A percentile compares a stretch with the other conserved stretches of the same genome.
phyloP scores from a whole-genome alignment of 2,113 vertebrate genomes.

The Dipodomys stephensi region DNA sequence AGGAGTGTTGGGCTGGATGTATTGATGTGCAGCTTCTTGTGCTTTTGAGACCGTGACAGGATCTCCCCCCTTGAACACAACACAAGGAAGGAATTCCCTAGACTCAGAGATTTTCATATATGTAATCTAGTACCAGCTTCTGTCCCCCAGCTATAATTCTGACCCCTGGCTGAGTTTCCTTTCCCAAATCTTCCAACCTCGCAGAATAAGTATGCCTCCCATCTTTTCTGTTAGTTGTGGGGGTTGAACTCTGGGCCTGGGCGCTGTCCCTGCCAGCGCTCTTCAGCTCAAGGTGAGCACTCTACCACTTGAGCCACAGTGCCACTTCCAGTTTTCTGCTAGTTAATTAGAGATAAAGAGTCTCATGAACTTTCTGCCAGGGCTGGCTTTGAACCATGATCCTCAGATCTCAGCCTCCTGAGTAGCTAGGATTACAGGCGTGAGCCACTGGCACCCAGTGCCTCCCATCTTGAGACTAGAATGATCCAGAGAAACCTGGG shows the following conservation, averaged over 20 bases:
- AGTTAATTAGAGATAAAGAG: no score
- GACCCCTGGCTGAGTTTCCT: not conserved
- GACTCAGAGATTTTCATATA: not conserved
- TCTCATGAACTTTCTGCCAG: no score
- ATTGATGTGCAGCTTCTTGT: not conserved
- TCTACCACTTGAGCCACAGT: no score
- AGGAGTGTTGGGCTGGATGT: not conserved
- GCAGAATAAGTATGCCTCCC: not conserved
- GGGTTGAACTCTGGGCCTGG: no score
- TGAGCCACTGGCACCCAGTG: no score
- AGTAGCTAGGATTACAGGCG: no score
- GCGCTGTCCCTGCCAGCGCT: no score
- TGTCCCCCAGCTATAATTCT: not conserved
- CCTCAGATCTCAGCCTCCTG: no score
- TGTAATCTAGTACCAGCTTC: not conserved
- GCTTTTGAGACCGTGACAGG: not conserved
- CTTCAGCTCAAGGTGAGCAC: no score
- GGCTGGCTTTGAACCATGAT: no score
- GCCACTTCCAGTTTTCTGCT: no score
- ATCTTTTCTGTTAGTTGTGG: no score
- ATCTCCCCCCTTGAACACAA: not conserved
- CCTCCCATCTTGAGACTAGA: not conserved
- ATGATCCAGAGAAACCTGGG: not conserved
- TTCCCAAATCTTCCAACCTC: not conserved
- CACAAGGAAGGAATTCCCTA: not conserved